phyloP scores from a whole-genome alignment of 2,888 invertebrate genomes.

The Eupithecia subumbrata region DNA sequence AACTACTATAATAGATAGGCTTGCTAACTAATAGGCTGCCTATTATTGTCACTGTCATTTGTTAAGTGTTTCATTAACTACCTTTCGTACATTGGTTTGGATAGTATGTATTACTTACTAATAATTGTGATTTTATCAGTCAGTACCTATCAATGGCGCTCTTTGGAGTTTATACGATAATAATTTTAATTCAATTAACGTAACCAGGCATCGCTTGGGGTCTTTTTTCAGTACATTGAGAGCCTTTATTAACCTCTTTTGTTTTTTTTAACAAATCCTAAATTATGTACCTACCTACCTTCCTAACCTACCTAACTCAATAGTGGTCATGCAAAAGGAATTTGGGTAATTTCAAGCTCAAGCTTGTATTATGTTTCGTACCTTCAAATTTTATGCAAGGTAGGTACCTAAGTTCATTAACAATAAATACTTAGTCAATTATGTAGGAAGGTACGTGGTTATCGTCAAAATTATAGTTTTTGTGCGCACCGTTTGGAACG shows the following conservation, averaged over 20 bases:
- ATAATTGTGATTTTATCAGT: too few species aligned
- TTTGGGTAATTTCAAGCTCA: neutral
- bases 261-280: neutral
- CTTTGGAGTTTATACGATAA: neutral
- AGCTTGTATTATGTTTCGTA: neutral
- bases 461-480: conserved; percentile 8
- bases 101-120: neutral
- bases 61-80: neutral
- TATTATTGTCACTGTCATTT: neutral
- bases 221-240: neutral
- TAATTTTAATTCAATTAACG: neutral
- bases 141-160: neutral
- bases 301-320: neutral
- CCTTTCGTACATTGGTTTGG: neutral
- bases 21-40: neutral
- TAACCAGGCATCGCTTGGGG: neutral
- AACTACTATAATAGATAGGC: too few species aligned
- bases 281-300: neutral
- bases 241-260: neutral
- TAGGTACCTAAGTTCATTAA: neutral
- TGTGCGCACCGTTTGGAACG: conserved; percentile 12
- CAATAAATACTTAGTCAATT: neutral
- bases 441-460: neutral
- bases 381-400: neutral
- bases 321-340: neutral